Evolutionary conservation across 2,888 invertebrate genomes (phyloP).

Genomic region (Thecophora atra): DNA sequence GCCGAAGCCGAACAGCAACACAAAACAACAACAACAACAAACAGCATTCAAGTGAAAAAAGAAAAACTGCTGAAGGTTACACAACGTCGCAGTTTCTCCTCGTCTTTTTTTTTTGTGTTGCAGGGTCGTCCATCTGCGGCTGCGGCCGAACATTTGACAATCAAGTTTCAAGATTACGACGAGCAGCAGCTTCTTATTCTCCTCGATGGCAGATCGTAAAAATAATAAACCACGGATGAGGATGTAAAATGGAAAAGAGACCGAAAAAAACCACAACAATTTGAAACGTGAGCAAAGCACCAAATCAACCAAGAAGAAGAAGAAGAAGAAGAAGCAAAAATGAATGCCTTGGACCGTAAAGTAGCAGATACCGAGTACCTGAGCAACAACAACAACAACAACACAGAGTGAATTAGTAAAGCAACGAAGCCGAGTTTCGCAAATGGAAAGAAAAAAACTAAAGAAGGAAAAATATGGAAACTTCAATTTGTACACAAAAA

Average conservation of each 20-base stretch:
- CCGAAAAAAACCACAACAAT: not conserved
- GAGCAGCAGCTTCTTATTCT: not conserved
- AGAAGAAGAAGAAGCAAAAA: not conserved
- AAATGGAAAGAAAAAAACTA: not conserved
- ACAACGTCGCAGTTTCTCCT: too few relatives aligned
- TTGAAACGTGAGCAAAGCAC: not conserved
- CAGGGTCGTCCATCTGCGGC: slow-evolving; percentile 1
- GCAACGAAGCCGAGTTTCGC: not conserved
- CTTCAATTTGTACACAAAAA: not conserved
- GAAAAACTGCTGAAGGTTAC: not conserved
- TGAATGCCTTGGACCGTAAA: not conserved
- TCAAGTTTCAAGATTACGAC: slow-evolving; percentile 23
- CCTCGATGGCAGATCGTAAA: not conserved
- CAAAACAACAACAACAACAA: not conserved
- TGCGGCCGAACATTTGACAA: slow-evolving; percentile 8
- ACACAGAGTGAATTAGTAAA: slow-evolving; percentile 18
- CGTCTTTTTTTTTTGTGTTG: not conserved
- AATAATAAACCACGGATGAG: too few relatives aligned
- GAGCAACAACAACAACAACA: slow-evolving; percentile 2
- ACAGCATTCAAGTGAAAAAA: not conserved
- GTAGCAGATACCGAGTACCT: too few relatives aligned
- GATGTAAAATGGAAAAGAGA: not conserved
- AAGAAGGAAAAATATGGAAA: not conserved
- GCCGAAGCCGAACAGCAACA: not conserved
- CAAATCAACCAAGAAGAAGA: not conserved